These are phyloP conservation scores for Andrena praecox DNA, from an alignment of 2,888 invertebrate species.

Conservation along the genomic window DNA sequence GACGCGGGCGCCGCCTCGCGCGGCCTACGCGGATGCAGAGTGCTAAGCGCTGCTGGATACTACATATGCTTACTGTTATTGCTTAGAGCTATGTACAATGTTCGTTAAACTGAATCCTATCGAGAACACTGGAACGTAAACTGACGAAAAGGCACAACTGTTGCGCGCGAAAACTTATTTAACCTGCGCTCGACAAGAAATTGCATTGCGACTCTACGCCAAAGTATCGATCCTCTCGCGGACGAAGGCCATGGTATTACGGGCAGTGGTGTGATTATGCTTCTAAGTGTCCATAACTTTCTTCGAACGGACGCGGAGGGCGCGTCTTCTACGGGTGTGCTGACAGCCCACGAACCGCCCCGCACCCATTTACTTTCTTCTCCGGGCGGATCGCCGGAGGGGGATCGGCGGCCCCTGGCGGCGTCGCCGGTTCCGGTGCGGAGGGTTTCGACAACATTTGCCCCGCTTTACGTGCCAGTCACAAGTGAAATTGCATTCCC, in stretches of 20 bases:
- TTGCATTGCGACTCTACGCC: conserved; percentile 3
- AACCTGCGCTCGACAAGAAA: conserved; percentile 26
- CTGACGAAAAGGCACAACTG: conserved; percentile 48
- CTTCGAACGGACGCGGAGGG: neutral
- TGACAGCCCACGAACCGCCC: neutral
- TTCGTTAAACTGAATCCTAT: conserved; percentile 25
- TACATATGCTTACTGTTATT: conserved; percentile 14
- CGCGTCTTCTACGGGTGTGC: conserved; percentile 17
- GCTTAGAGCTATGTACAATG: conserved; percentile 50
- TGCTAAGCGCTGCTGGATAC: conserved; percentile 28
- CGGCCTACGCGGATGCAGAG: conserved; percentile 14
- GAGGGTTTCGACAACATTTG: conserved; percentile 19
- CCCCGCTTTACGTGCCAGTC: conserved; percentile 5
- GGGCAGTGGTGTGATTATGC: conserved; percentile 33
- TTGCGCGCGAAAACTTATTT: conserved; percentile 30
- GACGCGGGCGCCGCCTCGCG: neutral
- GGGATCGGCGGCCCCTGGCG: too few species aligned
- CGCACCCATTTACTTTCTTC: too few species aligned
- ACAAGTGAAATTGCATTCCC: conserved; percentile 3
- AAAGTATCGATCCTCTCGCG: conserved; percentile 30
- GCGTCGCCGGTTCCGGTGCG: neutral
- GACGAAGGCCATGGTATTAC: conserved; percentile 40
- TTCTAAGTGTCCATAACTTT: neutral
- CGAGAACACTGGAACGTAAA: conserved; percentile 17
- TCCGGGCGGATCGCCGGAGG: too few species aligned